Base-by-base conservation (phyloP, 2,888 invertebrate genomes). In the Tolmerus cingulatus region DNA sequence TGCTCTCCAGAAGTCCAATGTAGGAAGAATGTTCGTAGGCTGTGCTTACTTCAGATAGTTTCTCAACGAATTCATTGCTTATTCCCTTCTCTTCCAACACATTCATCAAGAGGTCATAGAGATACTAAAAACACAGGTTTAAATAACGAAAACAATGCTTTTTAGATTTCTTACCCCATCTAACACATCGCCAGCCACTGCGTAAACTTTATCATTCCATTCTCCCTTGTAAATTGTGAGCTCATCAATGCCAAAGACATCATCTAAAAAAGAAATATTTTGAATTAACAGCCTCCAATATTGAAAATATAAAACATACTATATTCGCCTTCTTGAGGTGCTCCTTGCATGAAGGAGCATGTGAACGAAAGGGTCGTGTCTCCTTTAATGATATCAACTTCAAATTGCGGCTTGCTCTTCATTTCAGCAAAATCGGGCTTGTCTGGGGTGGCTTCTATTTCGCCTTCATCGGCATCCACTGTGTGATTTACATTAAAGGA, bases 51-150 rank as follows among this genome's bases (percentile, higher is more conserved):
- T 97, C 96, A 0, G 97, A 95, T 27, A 99, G 91, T 91, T 98
- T 97, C 90, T 97, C 96, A 0, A 96, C 97, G 93, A 99, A 99
- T 89, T 98, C 97, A 91, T 98, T 98, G 91, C 96, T 96, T 88
- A 99, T 94, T 51, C 99, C 99, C 90, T 99, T 97, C 92, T 99
- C 99, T 92, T 99, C 99, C 87, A 99, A 94, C 89, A 98, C 94
- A 91, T 98, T 98, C 96, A 99, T 97, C 89, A 99, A 93, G 79
- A 98, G 94, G 92, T 99, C 98, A 91, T 99, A 99, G 86, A 99
- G 93, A 91, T 98, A 97, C 97, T 98, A 94, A 19, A 95, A 94
- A 34, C 12, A 46, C 23, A 16, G n/a, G n/a, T 51, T 51, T 51
- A 1, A n/a, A n/a, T 51, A 51, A 5, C 30, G 14, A 40, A 57